Evolutionary conservation across 2,888 invertebrate species (phyloP).

Genomic region (Acrobasis suavella): DNA sequence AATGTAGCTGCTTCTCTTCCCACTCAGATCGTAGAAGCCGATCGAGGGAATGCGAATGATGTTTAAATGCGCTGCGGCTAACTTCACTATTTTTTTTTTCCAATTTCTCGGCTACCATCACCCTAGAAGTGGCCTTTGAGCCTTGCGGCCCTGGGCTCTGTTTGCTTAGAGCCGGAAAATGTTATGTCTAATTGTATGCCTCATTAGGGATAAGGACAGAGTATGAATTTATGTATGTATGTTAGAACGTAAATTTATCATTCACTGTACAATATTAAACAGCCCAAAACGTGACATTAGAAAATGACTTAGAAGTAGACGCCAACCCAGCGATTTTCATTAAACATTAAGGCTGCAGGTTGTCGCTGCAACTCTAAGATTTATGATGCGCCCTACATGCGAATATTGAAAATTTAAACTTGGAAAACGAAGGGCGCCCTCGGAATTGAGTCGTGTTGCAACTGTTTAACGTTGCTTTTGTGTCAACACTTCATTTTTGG

Average conservation of each 20-base stretch:
- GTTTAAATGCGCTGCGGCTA: no score
- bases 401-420: constrained; percentile 35
- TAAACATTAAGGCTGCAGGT: constrained; percentile 35
- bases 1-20: no score
- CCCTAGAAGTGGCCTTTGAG: no score
- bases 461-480: constrained; percentile 14
- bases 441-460: constrained; percentile 26
- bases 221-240: no score
- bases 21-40: no score
- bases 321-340: constrained; percentile 33
- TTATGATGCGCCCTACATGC: constrained; percentile 32
- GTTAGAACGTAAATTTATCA: constrained; percentile 28
- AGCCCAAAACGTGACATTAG: constrained; percentile 20
- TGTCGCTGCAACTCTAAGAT: constrained; percentile 32
- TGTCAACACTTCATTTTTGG: not conserved
- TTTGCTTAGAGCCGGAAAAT: no score
- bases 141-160: no score
- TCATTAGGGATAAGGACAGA: no score
- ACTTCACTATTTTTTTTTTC: no score
- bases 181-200: no score
- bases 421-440: constrained; percentile 27
- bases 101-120: no score
- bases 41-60: no score
- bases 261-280: constrained; percentile 24
- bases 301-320: constrained; percentile 22